Evolutionary conservation across 2,888 invertebrate genomes (phyloP).

Genomic region (Lottia scabra): DNA sequence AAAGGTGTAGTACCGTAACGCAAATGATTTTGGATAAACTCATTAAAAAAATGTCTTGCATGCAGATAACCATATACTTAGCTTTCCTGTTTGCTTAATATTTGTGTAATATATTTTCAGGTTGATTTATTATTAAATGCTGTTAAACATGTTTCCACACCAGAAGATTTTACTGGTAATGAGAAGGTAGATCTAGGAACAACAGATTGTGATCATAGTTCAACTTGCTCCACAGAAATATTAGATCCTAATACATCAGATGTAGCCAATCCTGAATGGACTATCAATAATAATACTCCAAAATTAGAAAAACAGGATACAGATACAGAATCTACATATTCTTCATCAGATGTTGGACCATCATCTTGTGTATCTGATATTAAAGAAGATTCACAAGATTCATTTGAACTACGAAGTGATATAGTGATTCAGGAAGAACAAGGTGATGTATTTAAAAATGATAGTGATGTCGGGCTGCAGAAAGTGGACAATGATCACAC

Average conservation of each 20-base stretch:
- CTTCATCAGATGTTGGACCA: background rate
- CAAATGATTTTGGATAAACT: too few species aligned
- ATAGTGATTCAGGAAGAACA: too few species aligned
- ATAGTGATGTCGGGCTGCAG: background rate
- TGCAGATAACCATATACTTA: too few species aligned
- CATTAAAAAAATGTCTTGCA: too few species aligned
- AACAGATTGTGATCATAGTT: background rate
- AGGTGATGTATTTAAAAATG: background rate
- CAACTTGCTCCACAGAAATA: background rate
- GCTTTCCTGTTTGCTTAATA: too few species aligned
- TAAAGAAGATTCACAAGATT: background rate
- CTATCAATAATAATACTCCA: background rate
- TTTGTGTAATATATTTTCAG: background rate
- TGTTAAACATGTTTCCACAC: constrained; percentile 45
- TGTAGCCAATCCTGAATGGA: background rate
- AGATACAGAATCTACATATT: constrained; percentile 2
- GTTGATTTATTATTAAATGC: constrained; percentile 41
- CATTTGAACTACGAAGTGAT: background rate
- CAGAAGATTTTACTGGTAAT: background rate
- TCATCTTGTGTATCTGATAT: background rate
- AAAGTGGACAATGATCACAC: background rate
- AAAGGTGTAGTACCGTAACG: too few species aligned
- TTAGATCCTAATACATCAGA: background rate
- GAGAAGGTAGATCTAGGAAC: background rate
- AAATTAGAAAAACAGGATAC: background rate